phyloP scores from a whole-genome alignment of 2,113 vertebrate species.

The Otus sunia region DNA sequence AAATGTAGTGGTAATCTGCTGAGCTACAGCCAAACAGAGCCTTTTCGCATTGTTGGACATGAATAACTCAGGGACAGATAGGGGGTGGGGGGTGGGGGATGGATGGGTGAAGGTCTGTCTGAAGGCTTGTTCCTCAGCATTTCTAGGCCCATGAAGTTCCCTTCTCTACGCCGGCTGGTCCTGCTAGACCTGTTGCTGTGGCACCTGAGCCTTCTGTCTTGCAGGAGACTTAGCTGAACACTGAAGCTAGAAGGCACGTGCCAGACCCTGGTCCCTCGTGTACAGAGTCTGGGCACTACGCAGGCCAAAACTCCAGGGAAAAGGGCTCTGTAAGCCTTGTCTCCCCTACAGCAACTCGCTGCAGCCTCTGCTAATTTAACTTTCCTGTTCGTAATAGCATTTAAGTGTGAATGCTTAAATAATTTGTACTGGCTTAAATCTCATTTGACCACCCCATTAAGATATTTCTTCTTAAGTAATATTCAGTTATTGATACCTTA shows the following conservation, averaged over 20 bases:
- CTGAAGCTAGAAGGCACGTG: not conserved
- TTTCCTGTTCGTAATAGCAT: not conserved
- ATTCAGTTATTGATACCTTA: not conserved
- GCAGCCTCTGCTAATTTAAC: not conserved
- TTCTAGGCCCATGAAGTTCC: not conserved
- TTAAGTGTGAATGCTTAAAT: not conserved
- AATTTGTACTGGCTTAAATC: not conserved
- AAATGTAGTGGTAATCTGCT: constrained; percentile 49
- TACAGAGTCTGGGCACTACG: fast-evolving
- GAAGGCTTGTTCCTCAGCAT: not conserved
- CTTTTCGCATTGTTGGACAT: not conserved
- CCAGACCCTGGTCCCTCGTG: not conserved
- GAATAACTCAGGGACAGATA: constrained; percentile 10
- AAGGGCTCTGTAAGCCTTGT: not conserved
- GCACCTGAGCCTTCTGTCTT: not conserved
- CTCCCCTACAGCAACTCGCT: not conserved
- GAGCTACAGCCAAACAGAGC: constrained; percentile 49
- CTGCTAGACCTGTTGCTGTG: not conserved
- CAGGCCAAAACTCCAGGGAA: not conserved
- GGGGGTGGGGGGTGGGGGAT: not conserved
- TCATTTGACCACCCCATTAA: not conserved
- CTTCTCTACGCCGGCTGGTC: not conserved
- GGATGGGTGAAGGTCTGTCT: not conserved
- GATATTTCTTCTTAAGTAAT: not conserved
- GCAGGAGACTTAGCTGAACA: not conserved